Conservation (phyloP, 2,113 vertebrate genomes). For the Sinocyclocheilus rhinocerous region DNA sequence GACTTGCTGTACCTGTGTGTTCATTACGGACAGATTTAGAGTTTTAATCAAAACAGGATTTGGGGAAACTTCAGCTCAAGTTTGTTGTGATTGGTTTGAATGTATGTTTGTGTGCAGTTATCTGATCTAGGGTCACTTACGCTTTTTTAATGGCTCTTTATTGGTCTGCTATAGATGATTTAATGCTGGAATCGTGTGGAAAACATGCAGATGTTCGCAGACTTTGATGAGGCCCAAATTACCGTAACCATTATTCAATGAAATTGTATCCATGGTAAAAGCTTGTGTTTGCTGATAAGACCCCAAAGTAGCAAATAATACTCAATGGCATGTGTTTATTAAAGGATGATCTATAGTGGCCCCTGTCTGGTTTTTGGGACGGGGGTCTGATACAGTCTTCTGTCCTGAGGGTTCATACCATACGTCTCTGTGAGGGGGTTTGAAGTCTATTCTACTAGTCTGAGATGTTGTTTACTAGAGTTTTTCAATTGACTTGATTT, state of each 20-base stretch:
- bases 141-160: neutral
- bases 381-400: neutral
- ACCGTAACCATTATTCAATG: neutral
- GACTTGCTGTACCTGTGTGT: slow-evolving; percentile 9
- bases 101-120: neutral
- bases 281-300: neutral
- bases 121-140: neutral
- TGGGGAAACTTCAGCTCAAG: neutral
- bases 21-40: slow-evolving; percentile 27
- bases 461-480: neutral
- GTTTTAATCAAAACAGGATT: slow-evolving; percentile 50
- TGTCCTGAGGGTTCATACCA: slow-evolving; percentile 42
- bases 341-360: neutral
- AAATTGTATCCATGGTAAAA: neutral
- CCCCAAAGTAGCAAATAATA: neutral
- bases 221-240: neutral
- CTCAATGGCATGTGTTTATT: neutral
- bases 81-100: slow-evolving; percentile 1
- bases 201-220: neutral
- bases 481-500: neutral
- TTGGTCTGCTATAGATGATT: neutral
- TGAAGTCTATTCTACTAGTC: neutral
- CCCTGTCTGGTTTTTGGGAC: neutral
- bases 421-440: neutral
- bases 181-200: neutral